Base-by-base conservation (phyloP, 2,113 vertebrate species). In the Hystrix cristata region DNA sequence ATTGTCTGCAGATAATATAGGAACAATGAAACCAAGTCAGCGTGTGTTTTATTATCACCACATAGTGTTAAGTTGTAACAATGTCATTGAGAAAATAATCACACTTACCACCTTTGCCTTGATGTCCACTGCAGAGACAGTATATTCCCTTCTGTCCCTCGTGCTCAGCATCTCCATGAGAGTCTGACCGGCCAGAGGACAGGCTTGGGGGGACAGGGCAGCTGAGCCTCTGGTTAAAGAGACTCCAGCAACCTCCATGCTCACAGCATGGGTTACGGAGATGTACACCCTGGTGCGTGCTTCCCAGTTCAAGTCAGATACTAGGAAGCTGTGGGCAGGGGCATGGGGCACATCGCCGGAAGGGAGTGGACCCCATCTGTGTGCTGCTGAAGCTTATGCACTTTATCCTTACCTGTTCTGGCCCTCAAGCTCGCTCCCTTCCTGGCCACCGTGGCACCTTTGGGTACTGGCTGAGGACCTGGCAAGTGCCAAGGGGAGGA, bases 331-430 rank as follows among this genome's bases (percentile, higher is more conserved):
- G 18, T 14, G 18, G 43, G 34, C 0, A 13, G 57, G 31, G 4
- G 18, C 8, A 3, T 2, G 55, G 67, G 62, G 21, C 1, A 0
- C 53, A 48, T 3, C 6, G 79, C 43, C 38, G n/a, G 83, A 38
- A 71, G 82, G n/a, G 1, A 6, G 23, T 38, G 83, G 15, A n/a
- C 18, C 51, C 14, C 19, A 10, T 31, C 43, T 64, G 19, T 1
- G 0, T 60, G 46, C 59, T 43, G 38, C 34, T 15, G 7, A 53
- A 69, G 9, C 19, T 76, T 0, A 0, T 0, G 21, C 0, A 1
- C 2, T 3, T 13, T 12, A 34, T 10, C 27, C 21, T 13, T 27
- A n/a, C 55, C 38, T 31, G 51, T 27, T n/a, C 38, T 15, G 23
- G 46, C n/a, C 87, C 59, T 87, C 0, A 0, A 71, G 81, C 3